These are phyloP conservation scores for Xylophagus ater DNA, from an alignment of 2,888 invertebrate species.

Conservation along the genomic window DNA sequence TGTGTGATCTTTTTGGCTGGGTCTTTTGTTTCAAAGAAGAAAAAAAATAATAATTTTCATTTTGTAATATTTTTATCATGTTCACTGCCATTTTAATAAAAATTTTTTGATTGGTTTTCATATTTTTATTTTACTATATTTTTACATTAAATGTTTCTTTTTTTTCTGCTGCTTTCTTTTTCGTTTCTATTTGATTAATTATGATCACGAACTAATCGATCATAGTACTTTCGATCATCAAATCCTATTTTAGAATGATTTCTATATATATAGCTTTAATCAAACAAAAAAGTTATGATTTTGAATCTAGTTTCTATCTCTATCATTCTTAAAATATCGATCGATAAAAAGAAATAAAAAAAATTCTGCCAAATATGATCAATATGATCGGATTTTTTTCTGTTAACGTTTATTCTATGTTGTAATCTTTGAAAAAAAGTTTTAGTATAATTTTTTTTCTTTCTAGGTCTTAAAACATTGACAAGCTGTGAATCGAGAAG, in stretches of 20 bases:
- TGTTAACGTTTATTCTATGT: too few relatives aligned
- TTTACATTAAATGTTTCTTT: background rate
- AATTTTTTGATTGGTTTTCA: background rate
- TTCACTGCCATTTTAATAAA: background rate
- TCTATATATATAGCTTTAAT: too few relatives aligned
- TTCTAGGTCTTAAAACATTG: too few relatives aligned
- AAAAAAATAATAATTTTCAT: background rate
- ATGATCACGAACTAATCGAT: slow-evolving; percentile 18
- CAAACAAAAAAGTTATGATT: too few relatives aligned
- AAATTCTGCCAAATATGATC: background rate
- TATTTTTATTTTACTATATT: too few relatives aligned
- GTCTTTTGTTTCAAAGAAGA: background rate
- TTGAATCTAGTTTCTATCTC: background rate
- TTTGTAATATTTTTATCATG: slow-evolving; percentile 1
- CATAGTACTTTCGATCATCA: slow-evolving; percentile 11
- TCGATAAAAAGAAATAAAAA: background rate
- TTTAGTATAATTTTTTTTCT: too few relatives aligned
- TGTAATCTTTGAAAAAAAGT: too few relatives aligned
- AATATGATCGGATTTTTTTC: background rate
- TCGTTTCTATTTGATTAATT: slow-evolving; percentile 15
- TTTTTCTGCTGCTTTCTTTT: background rate
- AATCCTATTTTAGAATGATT: too few relatives aligned
- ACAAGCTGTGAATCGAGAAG: too few relatives aligned
- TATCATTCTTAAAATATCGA: too few relatives aligned
- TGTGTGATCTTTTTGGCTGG: background rate